These are phyloP conservation scores for Pseudorhiza aurosa DNA, from an alignment of 30 jellyfish, hydroid and myxozoan species.

Conservation along the genomic window DNA sequence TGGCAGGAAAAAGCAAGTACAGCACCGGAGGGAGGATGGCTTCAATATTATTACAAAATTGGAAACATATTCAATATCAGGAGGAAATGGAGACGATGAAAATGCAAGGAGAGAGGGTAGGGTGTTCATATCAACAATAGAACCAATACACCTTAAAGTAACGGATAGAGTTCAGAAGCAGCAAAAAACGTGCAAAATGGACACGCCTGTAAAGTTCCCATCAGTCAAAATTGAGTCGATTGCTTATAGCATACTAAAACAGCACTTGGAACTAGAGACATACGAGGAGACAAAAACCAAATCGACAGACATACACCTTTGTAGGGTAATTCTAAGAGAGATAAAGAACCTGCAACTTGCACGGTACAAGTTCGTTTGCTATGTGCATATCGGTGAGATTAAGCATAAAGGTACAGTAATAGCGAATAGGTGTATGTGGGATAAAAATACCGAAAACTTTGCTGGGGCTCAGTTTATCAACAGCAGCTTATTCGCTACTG, in stretches of 20 bases:
- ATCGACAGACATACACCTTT: constrained; percentile 1
- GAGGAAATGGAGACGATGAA: not conserved
- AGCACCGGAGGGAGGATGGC: too few species aligned
- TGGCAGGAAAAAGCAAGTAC: too few species aligned
- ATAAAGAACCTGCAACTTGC: constrained; percentile 20
- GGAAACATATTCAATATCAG: too few species aligned
- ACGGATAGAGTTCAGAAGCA: too few species aligned
- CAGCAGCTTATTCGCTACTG: constrained; percentile 39
- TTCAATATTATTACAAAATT: too few species aligned
- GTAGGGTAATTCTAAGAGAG: constrained; percentile 40
- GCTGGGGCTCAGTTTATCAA: constrained; percentile 21
- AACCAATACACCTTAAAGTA: constrained; percentile 41
- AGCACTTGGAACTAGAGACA: constrained; percentile 5
- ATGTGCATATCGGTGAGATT: constrained; percentile 58
- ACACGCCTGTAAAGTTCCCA: constrained; percentile 8
- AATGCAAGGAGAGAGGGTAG: not conserved
- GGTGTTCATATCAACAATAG: constrained; percentile 20
- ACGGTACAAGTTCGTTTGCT: constrained; percentile 37
- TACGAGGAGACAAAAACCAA: constrained; percentile 46
- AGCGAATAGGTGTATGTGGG: constrained; percentile 69
- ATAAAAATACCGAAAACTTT: constrained; percentile 28
- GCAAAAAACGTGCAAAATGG: constrained; percentile 3
- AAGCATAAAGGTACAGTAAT: constrained; percentile 22
- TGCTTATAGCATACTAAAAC: constrained; percentile 4
- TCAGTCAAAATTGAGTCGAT: constrained; percentile 18